Percentiles rank a stretch among this genome's conserved stretches.
These are phyloP conservation scores for Leucophenga montana DNA, from an alignment of 2,888 invertebrate genomes.

Conservation along the genomic window DNA sequence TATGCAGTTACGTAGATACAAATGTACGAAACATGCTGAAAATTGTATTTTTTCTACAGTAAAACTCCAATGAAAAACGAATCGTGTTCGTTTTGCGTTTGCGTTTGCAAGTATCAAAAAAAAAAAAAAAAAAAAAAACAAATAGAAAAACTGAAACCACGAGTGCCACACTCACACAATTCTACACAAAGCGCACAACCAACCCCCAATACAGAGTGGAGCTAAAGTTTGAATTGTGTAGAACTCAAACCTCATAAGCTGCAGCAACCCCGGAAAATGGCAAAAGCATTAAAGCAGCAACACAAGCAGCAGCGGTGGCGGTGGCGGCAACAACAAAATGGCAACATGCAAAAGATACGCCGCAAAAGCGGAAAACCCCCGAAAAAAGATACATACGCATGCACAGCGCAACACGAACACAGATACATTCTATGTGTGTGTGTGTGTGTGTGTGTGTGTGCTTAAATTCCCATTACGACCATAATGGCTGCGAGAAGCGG, in stretches of 20 bases:
- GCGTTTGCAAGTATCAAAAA: constrained; percentile 39
- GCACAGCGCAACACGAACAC: too few species aligned
- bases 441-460: constrained; percentile 37
- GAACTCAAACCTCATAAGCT: constrained; percentile 42
- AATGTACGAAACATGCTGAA: constrained; percentile 38
- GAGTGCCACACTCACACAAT: constrained; percentile 37
- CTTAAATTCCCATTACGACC: constrained; percentile 68
- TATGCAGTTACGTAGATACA: constrained; percentile 19
- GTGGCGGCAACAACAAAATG: constrained; percentile 42
- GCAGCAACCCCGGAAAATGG: constrained; percentile 32
- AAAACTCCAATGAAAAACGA: constrained; percentile 25
- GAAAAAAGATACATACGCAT: constrained; percentile 21
- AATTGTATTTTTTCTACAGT: constrained; percentile 52
- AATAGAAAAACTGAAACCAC: constrained; percentile 40
- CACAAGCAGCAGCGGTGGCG: neutral
- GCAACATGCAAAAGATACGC: constrained; percentile 62
- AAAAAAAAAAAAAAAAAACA: constrained; percentile 22
- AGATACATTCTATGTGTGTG: too few species aligned
- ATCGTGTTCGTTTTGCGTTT: constrained; percentile 16
- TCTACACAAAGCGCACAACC: neutral
- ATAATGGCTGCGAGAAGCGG: constrained; percentile 55
- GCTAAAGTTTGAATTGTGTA: constrained; percentile 26
- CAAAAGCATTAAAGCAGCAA: constrained; percentile 17
- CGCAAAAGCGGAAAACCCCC: constrained; percentile 60
- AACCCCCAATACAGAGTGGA: constrained; percentile 37